These are phyloP conservation scores for Tapirus indicus DNA, from an alignment of 2,797 vertebrate species.

Conservation along the genomic window DNA sequence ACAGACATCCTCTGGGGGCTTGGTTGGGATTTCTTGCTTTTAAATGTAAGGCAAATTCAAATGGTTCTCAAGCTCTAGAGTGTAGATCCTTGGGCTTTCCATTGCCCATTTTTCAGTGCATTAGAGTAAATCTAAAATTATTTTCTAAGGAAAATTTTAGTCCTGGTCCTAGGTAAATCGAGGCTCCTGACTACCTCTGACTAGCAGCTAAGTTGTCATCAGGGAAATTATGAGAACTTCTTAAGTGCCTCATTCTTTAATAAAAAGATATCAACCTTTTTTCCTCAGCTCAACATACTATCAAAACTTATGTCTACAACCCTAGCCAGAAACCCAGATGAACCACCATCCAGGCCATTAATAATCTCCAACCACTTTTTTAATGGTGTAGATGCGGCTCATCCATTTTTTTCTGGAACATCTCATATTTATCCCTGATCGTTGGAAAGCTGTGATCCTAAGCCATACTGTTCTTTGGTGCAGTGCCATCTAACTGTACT, in stretches of 20 bases:
- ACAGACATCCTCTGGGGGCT: background rate
- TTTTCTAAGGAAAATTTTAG: background rate
- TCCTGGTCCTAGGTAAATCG: background rate
- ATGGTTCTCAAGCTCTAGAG: background rate
- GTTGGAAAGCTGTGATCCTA: background rate
- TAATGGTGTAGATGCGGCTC: background rate
- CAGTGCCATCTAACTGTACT: background rate
- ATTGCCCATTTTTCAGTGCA: background rate
- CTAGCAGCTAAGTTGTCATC: background rate
- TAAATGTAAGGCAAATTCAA: constrained; percentile 19
- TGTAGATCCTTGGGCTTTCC: background rate
- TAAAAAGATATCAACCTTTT: background rate
- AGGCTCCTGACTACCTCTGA: background rate
- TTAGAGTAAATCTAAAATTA: background rate
- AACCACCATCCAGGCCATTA: background rate
- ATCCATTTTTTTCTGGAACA: background rate
- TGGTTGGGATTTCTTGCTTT: background rate
- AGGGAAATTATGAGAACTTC: background rate
- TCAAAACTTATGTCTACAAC: background rate
- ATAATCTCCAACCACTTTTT: background rate
- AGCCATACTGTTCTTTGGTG: background rate
- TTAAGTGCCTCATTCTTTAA: background rate
- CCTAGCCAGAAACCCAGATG: background rate
- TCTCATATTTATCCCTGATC: background rate
- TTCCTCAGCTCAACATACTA: background rate